Evolutionary conservation across 1,140 invertebrate species (phyloP).

Genomic region (Lepidostoma basale): DNA sequence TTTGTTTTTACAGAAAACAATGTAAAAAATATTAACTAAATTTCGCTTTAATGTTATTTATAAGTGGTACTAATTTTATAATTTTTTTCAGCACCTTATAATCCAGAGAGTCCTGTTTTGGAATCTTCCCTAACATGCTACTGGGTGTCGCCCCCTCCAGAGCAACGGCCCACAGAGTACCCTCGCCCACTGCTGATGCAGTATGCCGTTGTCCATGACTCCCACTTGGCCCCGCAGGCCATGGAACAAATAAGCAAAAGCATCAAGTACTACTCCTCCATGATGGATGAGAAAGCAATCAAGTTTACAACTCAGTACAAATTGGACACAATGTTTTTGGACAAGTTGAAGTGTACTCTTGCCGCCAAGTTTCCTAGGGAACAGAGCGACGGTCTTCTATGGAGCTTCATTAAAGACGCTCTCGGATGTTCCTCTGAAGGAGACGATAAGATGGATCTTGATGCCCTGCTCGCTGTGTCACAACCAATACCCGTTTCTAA

Average conservation of each 20-base stretch:
- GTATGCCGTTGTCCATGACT: constrained; percentile 83
- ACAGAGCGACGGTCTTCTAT: constrained; percentile 67
- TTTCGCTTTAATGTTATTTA: background rate
- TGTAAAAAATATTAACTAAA: no score
- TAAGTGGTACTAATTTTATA: constrained; percentile 19
- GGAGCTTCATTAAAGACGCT: constrained; percentile 66
- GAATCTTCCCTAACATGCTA: constrained; percentile 85
- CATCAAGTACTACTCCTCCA: constrained; percentile 78
- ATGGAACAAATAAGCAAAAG: constrained; percentile 87
- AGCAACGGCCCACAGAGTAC: constrained; percentile 89
- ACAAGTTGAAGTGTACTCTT: constrained; percentile 75
- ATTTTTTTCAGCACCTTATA: constrained; percentile 79
- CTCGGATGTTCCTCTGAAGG: constrained; percentile 61
- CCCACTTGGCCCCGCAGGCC: constrained; percentile 79
- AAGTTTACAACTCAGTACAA: constrained; percentile 79
- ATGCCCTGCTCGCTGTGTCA: constrained; percentile 61
- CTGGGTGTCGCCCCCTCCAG: constrained; percentile 93
- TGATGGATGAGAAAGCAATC: constrained; percentile 76
- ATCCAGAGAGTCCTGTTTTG: constrained; percentile 75
- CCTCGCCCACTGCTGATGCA: constrained; percentile 88
- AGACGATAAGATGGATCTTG: constrained; percentile 62
- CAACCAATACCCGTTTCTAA: constrained; percentile 60
- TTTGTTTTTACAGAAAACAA: no score
- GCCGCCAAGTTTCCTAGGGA: constrained; percentile 70
- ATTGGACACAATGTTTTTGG: constrained; percentile 75